These are phyloP conservation scores for Tichodroma muraria DNA, from an alignment of 2,113 vertebrate species.

Conservation along the genomic window DNA sequence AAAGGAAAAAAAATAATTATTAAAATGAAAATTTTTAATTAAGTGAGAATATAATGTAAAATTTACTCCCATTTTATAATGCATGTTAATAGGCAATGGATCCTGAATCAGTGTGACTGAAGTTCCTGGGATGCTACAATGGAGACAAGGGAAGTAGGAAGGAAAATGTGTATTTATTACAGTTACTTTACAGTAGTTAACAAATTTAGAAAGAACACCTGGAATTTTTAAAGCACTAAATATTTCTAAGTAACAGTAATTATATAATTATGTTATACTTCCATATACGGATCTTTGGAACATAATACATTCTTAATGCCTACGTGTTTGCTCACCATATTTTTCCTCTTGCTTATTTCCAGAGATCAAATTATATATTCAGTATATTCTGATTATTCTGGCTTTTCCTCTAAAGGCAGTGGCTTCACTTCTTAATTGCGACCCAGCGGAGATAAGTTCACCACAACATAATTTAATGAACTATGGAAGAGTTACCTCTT, in stretches of 20 bases:
- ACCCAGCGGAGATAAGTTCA: conserved; percentile 33
- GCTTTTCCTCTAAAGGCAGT: conserved; percentile 19
- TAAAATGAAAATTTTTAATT: conserved; percentile 34
- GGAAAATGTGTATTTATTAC: background rate
- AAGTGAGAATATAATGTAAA: conserved; percentile 43
- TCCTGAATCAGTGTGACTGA: conserved; percentile 27
- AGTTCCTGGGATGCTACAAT: conserved; percentile 17
- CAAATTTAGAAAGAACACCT: background rate
- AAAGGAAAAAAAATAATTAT: background rate
- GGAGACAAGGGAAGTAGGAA: background rate
- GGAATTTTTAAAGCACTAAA: background rate
- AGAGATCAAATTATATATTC: conserved; percentile 43
- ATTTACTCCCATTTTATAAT: conserved; percentile 38
- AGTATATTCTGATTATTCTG: conserved; percentile 41
- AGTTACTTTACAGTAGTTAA: background rate
- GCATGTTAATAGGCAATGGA: conserved; percentile 28
- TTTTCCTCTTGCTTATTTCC: background rate
- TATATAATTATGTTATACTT: background rate
- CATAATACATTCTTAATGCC: background rate
- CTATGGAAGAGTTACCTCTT: background rate
- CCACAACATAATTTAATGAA: conserved; percentile 5
- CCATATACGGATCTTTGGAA: background rate
- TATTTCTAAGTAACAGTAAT: background rate
- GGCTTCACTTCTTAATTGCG: conserved; percentile 41
- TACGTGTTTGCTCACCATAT: background rate